Evolutionary conservation across 2,888 invertebrate species (phyloP), one percentile per base, ranked within the genome.

Genomic region (Xestobium rufovillosum): DNA sequence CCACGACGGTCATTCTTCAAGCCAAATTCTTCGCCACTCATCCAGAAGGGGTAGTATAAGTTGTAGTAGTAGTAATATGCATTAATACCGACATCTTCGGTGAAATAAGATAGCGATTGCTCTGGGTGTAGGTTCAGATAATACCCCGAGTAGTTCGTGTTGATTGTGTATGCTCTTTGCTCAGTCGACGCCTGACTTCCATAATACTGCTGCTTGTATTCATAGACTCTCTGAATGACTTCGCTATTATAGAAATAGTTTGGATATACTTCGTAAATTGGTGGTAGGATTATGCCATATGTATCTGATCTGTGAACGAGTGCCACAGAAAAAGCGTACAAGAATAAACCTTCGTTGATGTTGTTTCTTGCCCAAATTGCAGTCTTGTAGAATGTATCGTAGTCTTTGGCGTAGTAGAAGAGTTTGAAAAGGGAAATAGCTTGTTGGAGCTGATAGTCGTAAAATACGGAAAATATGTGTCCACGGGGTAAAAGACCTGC

Each of bases 241-340:
- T 81, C 76, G 37, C 72, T 68, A 55, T 78, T 78, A 59, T 79
- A 72, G 70, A 81, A 84, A 63, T 72, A 73, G 47, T 80, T 74
- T 1, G 86, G 86, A 59, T 77, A 73, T 43, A 83, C 68, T 63
- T 86, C 85, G 54, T 83, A 81, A 36, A 78, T 68, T 31, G 83
- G 76, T 10, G 85, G 84, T 6, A 83, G 62, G 26, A 76, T 66
- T 35, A 84, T 62, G 14, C 76, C 78, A 51, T 75, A 70, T 38
- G 75, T 75, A 44, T 83, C 81, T 4, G 63, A 62, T 17, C 79
- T 75, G 49, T 78, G 78, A 23, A 78, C 60, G 9, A 81, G 67
- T 9, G 78, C 80, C 13, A 73, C 65, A 39, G 72, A 72, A 35
- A 80, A 60, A 3, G 79, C 74, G 49, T 82, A 79, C 27, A 78